Evolutionary conservation across 2,113 vertebrate genomes (phyloP).

Genomic region (Dicerorhinus sumatrensis): DNA sequence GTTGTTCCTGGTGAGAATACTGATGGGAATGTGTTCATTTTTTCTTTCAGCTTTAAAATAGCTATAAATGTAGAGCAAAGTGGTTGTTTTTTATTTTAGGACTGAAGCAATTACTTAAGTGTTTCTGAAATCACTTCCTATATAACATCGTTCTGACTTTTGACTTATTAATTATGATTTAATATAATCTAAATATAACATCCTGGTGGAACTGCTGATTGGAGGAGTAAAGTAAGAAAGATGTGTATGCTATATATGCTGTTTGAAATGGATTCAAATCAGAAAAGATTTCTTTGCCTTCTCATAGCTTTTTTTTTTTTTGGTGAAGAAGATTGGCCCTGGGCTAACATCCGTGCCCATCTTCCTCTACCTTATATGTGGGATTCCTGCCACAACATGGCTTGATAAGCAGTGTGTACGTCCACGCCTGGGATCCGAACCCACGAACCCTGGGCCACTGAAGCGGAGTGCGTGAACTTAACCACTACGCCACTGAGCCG

Average conservation of each 20-base stretch:
- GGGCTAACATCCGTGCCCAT: no score
- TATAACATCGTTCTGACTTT: neutral
- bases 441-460: no score
- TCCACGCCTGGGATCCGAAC: no score
- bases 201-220: neutral
- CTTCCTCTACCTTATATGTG: no score
- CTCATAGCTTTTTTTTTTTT: neutral
- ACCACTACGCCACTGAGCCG: no score
- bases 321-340: no score
- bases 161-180: neutral
- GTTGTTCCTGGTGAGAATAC: neutral
- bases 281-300: neutral
- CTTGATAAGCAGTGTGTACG: no score
- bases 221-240: neutral
- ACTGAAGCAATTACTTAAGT: conserved; percentile 20
- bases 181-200: neutral
- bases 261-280: neutral
- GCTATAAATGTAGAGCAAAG: neutral
- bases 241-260: neutral
- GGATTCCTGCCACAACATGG: no score
- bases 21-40: neutral
- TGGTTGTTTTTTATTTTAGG: neutral
- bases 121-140: conserved; percentile 24
- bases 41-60: neutral
- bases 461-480: no score